Base-by-base conservation (phyloP, 2,888 invertebrate genomes). In the Omphaloscelis lunosa region DNA sequence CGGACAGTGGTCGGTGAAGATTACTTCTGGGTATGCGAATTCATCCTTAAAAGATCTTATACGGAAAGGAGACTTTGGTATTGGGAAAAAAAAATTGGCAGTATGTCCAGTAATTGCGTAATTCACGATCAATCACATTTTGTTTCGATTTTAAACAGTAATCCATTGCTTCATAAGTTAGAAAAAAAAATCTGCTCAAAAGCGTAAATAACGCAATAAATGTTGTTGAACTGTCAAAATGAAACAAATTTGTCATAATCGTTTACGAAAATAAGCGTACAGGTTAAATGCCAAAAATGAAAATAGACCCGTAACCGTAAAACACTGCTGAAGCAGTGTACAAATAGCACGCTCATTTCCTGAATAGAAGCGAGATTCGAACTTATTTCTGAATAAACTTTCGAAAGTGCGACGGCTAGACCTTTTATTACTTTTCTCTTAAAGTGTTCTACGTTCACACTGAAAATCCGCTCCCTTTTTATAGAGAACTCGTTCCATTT, bases 401-500 rank as follows among this genome's bases (percentile, higher is more conserved):
- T 59, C 3, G 29, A 41, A 77, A 73, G 11, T 68, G 67, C 23
- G 15, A 41, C 56, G 41, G 48, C 66, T 69, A 72, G 7, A 75
- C 67, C 23, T 75, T 62, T 75, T 69, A 75, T 61, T 83, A 75
- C 41, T 59, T 56, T 59, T 29, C 65, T 79, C n/a, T 53, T 56
- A 65, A 29, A 70, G 56, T 61, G 67, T 62, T 56, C 63, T 58
- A 63, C 59, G 56, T 63, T 80, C 48, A 56, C 59, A 34, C 66
- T 85, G 69, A 72, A 85, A 53, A 59, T 68, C 15, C 41, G 29
- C 45, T 62, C 39, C 58, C 48, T 59, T 68, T 84, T 72, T 63
- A 70, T 17, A 66, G 51, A 75, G 58, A 63, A 71, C 67, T 71
- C 75, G n/a, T 71, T 85, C 69, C 73, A 76, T 79, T 75, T 77